Evolutionary conservation across 2,888 invertebrate species (phyloP), one percentile per base, ranked within the genome.

Genomic region (Eudasyphora cyanicolor): DNA sequence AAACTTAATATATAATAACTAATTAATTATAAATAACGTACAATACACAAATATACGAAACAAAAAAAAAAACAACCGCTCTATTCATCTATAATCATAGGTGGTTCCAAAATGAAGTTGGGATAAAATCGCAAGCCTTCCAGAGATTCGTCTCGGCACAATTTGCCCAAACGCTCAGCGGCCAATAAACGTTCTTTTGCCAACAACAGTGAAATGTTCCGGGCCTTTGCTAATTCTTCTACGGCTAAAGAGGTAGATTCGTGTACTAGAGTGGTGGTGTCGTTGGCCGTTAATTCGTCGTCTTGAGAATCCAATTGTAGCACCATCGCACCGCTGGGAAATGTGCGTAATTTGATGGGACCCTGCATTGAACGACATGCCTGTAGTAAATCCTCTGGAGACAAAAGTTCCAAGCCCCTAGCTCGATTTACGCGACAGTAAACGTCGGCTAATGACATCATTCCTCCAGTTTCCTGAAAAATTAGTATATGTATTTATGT

Each of bases 371-470:
- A 94, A 92, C 94, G 94, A 93, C 98, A 99, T 19, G 98, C 98
- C 92, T 97, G 96, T 57, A 99, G 92, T 86, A 99, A 93, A 93
- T 99, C 99, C 92, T 99, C 99, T 0, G 99, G 99, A 0, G 99
- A 99, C 74, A 99, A 93, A 0, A 99, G 93, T 93, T 99, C 98
- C 86, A 99, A 93, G 2, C 99, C 99, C 90, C 99, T 94, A 0
- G 99, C 99, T 91, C 99, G 94, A 92, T 99, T 99, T 1, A 99
- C 96, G 87, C 99, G 94, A 92, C 99, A 99, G 93, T 98, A 99
- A 0, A 97, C 98, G 93, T 99, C 99, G 3, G 98, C 96, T 77
- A 99, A 92, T 0, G 98, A 96, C 97, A 99, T 98, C 94, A 99
- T 97, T 10, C 99, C 99, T 35, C 99, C 98, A 90, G 95, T 95